Evolutionary conservation across 2,113 vertebrate genomes (phyloP).

Genomic region (Campylomormyrus numenius): DNA sequence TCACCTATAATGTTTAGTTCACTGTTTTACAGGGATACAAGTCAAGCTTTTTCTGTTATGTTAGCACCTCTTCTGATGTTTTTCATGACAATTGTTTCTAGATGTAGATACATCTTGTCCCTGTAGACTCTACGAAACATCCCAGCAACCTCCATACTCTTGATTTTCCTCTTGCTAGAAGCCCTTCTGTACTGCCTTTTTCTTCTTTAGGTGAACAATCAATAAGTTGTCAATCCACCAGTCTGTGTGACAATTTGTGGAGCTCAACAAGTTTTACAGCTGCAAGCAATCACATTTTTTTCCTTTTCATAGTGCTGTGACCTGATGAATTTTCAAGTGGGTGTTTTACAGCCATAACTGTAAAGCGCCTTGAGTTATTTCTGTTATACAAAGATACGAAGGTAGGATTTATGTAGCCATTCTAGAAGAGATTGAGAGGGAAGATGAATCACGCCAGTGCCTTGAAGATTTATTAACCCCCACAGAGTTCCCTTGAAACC

Average conservation of each 20-base stretch:
- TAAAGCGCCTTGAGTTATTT: slow-evolving; percentile 30
- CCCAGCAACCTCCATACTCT: not conserved
- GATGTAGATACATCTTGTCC: too few relatives aligned
- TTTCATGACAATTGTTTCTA: not conserved
- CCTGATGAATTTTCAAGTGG: slow-evolving; percentile 40
- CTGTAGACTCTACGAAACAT: not conserved
- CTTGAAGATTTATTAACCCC: slow-evolving; percentile 23
- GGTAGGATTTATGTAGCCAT: slow-evolving; percentile 22
- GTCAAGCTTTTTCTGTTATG: not conserved
- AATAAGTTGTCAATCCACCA: slow-evolving; percentile 30
- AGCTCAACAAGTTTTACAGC: slow-evolving; percentile 27
- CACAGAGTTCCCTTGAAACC: not conserved
- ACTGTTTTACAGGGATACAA: not conserved
- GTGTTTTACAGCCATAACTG: slow-evolving; percentile 41
- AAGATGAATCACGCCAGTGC: slow-evolving; percentile 28
- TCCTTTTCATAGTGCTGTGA: slow-evolving; percentile 20
- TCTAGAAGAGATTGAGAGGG: slow-evolving; percentile 25
- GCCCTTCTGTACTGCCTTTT: not conserved
- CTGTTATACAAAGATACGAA: slow-evolving; percentile 28
- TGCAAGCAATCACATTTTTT: slow-evolving; percentile 21
- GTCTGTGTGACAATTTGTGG: slow-evolving; percentile 27
- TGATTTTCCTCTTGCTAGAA: not conserved
- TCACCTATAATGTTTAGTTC: not conserved
- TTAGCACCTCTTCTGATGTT: not conserved
- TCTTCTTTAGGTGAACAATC: slow-evolving; percentile 24